Percentiles rank a stretch among this genome's conserved stretches.
phyloP scores from a whole-genome alignment of 2,113 vertebrate species.

The Dasyornis broadbenti region DNA sequence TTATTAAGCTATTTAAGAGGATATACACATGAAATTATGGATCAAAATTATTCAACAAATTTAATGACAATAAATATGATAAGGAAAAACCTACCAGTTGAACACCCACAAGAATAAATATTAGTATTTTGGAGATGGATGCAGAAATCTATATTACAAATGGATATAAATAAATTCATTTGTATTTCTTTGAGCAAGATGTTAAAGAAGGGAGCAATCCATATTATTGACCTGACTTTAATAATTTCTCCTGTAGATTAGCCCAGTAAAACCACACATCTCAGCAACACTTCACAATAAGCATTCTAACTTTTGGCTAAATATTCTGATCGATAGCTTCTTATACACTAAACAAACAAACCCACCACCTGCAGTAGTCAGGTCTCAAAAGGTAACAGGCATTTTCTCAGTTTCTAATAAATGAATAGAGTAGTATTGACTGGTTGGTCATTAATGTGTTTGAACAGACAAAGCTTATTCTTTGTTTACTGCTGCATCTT shows the following conservation, averaged over 20 bases:
- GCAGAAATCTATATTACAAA: slow-evolving; percentile 61
- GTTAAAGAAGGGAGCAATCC: slow-evolving; percentile 64
- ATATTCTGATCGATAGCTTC: slow-evolving; percentile 41
- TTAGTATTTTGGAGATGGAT: slow-evolving; percentile 15
- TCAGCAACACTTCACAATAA: slow-evolving; percentile 56
- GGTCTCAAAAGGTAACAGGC: slow-evolving; percentile 48
- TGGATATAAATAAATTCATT: slow-evolving; percentile 60
- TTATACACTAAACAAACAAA: slow-evolving; percentile 51
- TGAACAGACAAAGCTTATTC: slow-evolving; percentile 19
- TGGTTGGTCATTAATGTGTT: slow-evolving; percentile 24
- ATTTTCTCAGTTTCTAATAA: slow-evolving; percentile 67
- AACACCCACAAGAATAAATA: slow-evolving; percentile 11
- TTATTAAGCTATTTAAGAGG: not conserved
- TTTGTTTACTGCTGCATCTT: slow-evolving; percentile 11
- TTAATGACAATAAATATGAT: slow-evolving; percentile 30
- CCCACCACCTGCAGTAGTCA: not conserved
- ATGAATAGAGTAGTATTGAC: slow-evolving; percentile 45
- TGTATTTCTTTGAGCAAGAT: slow-evolving; percentile 65
- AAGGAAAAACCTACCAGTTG: slow-evolving; percentile 6
- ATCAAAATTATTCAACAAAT: slow-evolving; percentile 19
- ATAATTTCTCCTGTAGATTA: slow-evolving; percentile 69
- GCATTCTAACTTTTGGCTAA: slow-evolving; percentile 48
- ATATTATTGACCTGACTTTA: slow-evolving; percentile 71
- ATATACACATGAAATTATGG: not conserved
- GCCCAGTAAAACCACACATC: slow-evolving; percentile 43